Evolutionary conservation across 2,888 invertebrate genomes (phyloP).

Genomic region (Mythimna pallens): DNA sequence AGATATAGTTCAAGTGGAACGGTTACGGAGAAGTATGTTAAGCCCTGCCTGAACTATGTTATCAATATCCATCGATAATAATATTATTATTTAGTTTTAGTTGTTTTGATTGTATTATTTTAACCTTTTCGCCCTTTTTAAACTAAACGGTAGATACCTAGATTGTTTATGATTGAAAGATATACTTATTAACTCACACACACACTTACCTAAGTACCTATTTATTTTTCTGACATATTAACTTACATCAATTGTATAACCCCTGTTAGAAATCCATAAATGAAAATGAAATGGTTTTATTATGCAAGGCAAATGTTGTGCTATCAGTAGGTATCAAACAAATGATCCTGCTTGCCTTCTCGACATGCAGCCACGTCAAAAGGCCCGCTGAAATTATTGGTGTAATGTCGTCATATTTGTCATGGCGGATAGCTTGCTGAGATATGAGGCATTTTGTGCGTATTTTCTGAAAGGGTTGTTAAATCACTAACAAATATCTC

Average conservation of each 20-base stretch:
- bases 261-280: neutral
- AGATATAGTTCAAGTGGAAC: too few species aligned
- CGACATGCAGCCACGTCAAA: neutral
- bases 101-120: too few species aligned
- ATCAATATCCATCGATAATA: too few species aligned
- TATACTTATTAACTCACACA: neutral
- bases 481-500: neutral
- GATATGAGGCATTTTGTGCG: neutral
- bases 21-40: too few species aligned
- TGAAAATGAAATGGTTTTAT: neutral
- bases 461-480: neutral
- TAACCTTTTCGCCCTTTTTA: too few species aligned
- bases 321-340: neutral
- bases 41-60: too few species aligned
- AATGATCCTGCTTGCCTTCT: neutral
- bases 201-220: neutral
- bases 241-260: neutral
- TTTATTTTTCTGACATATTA: neutral
- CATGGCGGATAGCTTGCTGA: neutral
- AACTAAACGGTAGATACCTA: too few species aligned
- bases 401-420: slow-evolving; percentile 2
- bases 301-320: neutral
- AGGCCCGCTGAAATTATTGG: neutral
- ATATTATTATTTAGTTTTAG: too few species aligned
- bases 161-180: too few species aligned